Evolutionary conservation across 2,797 vertebrate genomes (phyloP).

Genomic region (Lagorchestes hirsutus): DNA sequence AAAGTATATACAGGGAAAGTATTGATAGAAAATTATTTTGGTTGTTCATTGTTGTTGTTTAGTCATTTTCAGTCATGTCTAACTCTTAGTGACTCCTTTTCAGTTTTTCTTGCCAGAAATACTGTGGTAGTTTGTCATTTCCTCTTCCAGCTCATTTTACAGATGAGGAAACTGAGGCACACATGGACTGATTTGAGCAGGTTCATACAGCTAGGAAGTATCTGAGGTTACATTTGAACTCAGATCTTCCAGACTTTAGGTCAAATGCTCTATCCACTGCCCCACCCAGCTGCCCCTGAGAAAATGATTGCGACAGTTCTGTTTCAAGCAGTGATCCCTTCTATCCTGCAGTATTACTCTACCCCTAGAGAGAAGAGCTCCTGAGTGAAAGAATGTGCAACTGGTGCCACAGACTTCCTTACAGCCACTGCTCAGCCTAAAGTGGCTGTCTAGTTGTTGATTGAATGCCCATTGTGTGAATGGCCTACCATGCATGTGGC

Average conservation of each 20-base stretch:
- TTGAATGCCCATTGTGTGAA: neutral
- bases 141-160: neutral
- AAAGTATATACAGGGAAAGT: neutral
- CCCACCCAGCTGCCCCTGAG: neutral
- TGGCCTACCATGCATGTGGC: neutral
- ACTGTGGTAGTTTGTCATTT: neutral
- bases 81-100: neutral
- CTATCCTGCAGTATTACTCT: neutral
- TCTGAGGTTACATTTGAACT: too few relatives aligned
- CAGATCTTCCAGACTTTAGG: neutral
- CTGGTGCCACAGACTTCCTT: neutral
- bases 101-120: neutral
- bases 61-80: too few relatives aligned
- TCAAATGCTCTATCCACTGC: rapidly evolving
- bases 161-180: neutral
- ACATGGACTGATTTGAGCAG: neutral
- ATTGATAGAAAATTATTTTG: neutral
- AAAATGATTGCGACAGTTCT: neutral
- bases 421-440: neutral
- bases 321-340: neutral
- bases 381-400: neutral
- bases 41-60: neutral
- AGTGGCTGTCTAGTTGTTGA: neutral
- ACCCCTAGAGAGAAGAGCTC: neutral
- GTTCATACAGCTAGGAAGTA: neutral